Base-by-base conservation (phyloP, 2,888 invertebrate genomes). In the Gerris lacustris region DNA sequence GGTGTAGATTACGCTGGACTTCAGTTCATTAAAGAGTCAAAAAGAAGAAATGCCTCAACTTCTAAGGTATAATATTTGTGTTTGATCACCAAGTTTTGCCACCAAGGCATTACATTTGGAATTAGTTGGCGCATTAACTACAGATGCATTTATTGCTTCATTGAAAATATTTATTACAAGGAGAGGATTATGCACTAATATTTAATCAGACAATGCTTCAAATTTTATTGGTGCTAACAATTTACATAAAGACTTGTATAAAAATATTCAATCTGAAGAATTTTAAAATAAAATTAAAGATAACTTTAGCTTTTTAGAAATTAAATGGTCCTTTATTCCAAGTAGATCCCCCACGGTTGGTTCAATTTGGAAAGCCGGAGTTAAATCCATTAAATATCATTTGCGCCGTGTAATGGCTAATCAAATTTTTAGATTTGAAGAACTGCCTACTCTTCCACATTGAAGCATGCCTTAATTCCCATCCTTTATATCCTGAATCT, bases 381-480 rank as follows among this genome's bases (percentile, higher is more conserved):
- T 72, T 15, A 72, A 72, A 55, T 17, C 43, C 6, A 47, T 70
- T 18, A 72, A 72, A 67, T 63, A 31, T 15, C 68, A 72, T 43
- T 66, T 72, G 5, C n/a, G 31, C 17, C 45, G 68, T 43, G 55
- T 67, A 6, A 17, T 72, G 44, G 72, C 70, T 44, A 45, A 47
- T 4, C 43, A 64, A 6, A 9, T 7, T 18, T 31, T 72, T n/a
- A 70, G 70, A 18, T 72, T 63, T 45, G 18, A 31, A 45, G 72
- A 72, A 70, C 6, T 72, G 64, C 67, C 47, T 17, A 72, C 72
- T 68, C 45, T 70, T 45, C n/a, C n/a, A n/a, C n/a, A n/a, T n/a
- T n/a, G n/a, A n/a, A n/a, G n/a, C n/a, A n/a, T n/a, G n/a, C n/a
- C n/a, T n/a, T n/a, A n/a, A n/a, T n/a, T n/a, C n/a, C n/a, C n/a